Evolutionary conservation across 2,888 invertebrate genomes (phyloP).

Genomic region (Girardia tigrina): DNA sequence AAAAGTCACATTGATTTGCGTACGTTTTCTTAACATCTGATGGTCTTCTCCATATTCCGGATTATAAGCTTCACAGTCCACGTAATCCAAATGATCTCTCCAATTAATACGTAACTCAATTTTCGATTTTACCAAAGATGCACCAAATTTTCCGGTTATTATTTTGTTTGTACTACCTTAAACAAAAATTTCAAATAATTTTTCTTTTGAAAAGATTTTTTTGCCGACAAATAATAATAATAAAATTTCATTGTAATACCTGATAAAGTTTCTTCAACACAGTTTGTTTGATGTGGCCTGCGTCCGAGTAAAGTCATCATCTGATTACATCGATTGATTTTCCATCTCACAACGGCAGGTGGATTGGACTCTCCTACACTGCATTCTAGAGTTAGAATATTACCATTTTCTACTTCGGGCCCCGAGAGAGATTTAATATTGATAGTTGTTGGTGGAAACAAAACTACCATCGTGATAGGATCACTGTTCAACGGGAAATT

Average conservation of each 20-base stretch:
- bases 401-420: not conserved
- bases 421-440: not conserved
- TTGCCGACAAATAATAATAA: too few species aligned
- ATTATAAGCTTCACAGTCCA: conserved; percentile 16
- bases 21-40: conserved; percentile 7
- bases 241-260: not conserved
- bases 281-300: not conserved
- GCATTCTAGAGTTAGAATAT: not conserved
- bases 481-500: not conserved
- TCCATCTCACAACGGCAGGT: not conserved
- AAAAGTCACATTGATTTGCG: conserved; percentile 28
- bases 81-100: conserved; percentile 26
- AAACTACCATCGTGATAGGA: not conserved
- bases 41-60: conserved; percentile 24
- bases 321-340: not conserved
- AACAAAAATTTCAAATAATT: not conserved
- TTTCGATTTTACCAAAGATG: not conserved
- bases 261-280: not conserved
- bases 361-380: not conserved
- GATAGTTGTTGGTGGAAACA: not conserved
- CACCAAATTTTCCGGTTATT: conserved; percentile 21
- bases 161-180: not conserved
- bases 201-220: too few species aligned
- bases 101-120: conserved; percentile 12
- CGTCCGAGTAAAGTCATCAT: not conserved